Percentiles rank a stretch among this genome's conserved stretches.
Evolutionary conservation across 2,113 vertebrate species (phyloP).

Genomic region (Chionis minor): DNA sequence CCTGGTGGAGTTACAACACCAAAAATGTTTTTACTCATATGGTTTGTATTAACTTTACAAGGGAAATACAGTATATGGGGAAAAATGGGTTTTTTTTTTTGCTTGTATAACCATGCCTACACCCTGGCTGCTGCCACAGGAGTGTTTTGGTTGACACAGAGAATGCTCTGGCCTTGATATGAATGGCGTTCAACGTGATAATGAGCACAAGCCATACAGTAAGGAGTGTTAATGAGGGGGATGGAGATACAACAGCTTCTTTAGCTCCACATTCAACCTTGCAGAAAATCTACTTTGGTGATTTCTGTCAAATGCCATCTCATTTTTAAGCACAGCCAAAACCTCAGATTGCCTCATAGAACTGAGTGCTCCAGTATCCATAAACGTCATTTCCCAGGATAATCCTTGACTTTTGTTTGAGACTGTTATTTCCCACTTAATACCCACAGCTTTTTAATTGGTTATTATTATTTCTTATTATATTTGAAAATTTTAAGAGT

Average conservation of each 20-base stretch:
- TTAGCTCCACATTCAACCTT: not conserved
- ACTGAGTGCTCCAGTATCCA: constrained; percentile 4
- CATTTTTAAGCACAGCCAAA: not conserved
- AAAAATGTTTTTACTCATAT: not conserved
- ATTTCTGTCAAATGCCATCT: not conserved
- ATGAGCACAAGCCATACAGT: not conserved
- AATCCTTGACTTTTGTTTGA: constrained; percentile 46
- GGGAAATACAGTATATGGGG: not conserved
- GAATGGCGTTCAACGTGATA: rapidly evolving
- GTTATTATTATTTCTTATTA: constrained; percentile 59
- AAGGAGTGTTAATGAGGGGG: not conserved
- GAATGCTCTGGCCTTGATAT: not conserved
- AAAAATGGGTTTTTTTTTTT: not conserved
- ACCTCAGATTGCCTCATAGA: constrained; percentile 42
- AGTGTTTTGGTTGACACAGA: not conserved
- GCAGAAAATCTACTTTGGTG: not conserved
- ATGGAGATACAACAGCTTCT: not conserved
- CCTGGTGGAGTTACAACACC: not conserved
- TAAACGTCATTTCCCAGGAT: constrained; percentile 44
- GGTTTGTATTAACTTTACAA: constrained; percentile 43
- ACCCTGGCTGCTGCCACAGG: not conserved
- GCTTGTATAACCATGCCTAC: not conserved
- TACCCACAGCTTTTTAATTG: constrained; percentile 41
- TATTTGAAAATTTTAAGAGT: constrained; percentile 43
- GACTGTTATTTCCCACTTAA: constrained; percentile 51